Percentiles rank a stretch among this genome's conserved stretches.
Evolutionary conservation across 2,113 vertebrate species (phyloP).

Genomic region (Menura novaehollandiae): DNA sequence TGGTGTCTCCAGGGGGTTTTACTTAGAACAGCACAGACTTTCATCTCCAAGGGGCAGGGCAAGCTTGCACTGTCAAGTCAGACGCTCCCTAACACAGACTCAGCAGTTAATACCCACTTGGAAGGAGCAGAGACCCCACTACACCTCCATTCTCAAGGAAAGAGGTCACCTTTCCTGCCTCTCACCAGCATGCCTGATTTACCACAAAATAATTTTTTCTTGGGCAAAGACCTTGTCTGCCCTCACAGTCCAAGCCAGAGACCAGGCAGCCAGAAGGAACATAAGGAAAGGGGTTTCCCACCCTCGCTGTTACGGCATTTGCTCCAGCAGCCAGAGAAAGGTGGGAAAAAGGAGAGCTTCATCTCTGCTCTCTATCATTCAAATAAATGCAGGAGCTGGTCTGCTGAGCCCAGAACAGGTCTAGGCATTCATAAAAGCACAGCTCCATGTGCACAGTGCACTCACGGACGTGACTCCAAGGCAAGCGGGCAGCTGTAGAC

Average conservation of each 20-base stretch:
- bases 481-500: constrained; percentile 10
- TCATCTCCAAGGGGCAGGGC: neutral
- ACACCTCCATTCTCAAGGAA: neutral
- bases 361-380: neutral
- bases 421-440: neutral
- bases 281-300: neutral
- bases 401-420: neutral
- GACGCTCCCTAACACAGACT: neutral
- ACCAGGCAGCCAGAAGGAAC: neutral
- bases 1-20: neutral
- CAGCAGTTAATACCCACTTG: fast-evolving
- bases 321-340: neutral
- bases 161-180: neutral
- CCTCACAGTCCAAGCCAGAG: neutral
- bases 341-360: neutral
- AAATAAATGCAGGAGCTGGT: neutral
- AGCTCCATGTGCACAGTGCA: neutral
- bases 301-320: neutral
- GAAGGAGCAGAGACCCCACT: neutral
- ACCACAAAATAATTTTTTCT: neutral
- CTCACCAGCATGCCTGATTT: neutral
- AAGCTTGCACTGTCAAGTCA: neutral
- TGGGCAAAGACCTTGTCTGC: neutral
- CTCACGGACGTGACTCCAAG: neutral
- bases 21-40: neutral